Evolutionary conservation across 2,113 vertebrate genomes (phyloP).

Genomic region (Echinops telfairi): DNA sequence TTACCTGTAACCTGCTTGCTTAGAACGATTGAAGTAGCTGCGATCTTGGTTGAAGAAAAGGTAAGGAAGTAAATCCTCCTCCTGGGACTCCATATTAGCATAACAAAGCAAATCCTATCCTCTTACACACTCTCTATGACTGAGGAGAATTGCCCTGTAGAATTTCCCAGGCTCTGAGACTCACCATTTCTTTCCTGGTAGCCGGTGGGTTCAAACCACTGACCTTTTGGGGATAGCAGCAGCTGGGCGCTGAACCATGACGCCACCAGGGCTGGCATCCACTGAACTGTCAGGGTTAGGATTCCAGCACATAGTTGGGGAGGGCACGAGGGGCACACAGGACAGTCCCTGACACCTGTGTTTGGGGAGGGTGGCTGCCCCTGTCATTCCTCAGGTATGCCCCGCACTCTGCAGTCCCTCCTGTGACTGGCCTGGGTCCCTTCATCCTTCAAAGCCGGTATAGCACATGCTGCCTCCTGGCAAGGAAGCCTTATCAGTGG

Average conservation of each 20-base stretch:
- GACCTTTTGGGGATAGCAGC: neutral
- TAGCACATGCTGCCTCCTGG: no score
- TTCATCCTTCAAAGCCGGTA: neutral
- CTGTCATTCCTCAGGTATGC: neutral
- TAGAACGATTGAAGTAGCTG: constrained; percentile 1
- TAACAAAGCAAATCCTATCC: neutral
- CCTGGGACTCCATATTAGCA: neutral
- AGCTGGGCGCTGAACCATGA: neutral
- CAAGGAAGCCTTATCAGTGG: no score
- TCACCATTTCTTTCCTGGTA: neutral
- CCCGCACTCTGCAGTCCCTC: neutral
- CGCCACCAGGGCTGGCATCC: neutral
- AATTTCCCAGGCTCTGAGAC: neutral
- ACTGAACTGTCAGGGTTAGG: neutral
- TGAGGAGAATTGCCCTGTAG: neutral
- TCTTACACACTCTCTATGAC: neutral
- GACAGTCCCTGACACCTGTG: no score
- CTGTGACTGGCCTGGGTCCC: neutral
- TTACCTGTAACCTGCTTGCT: constrained; percentile 54
- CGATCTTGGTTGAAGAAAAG: constrained; percentile 62
- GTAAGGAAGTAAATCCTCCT: constrained; percentile 23
- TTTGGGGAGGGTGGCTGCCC: neutral
- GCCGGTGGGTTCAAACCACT: neutral
- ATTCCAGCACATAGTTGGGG: neutral
- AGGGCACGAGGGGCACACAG: neutral